These are phyloP conservation scores for Scrobipalpa atriplicella DNA, from an alignment of 2,888 invertebrate species.

Conservation along the genomic window DNA sequence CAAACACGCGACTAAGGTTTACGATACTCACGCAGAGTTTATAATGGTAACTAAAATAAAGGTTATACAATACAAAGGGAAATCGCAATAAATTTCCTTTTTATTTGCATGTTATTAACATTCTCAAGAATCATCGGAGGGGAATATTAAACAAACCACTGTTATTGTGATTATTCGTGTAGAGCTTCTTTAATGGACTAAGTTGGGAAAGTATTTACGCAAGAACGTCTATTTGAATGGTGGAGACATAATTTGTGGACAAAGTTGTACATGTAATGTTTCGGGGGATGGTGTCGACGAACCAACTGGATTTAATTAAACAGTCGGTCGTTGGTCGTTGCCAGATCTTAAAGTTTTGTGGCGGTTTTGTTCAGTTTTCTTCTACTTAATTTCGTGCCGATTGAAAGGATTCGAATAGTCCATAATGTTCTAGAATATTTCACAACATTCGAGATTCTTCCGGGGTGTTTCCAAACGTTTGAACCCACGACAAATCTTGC, in stretches of 20 bases:
- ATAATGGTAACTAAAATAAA: constrained; percentile 64
- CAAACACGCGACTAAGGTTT: constrained; percentile 74
- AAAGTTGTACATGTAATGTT: constrained; percentile 72
- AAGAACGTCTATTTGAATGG: constrained; percentile 74
- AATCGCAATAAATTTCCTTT: constrained; percentile 34
- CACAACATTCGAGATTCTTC: too few species aligned
- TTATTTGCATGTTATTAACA: constrained; percentile 26
- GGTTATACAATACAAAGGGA: constrained; percentile 49
- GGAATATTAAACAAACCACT: constrained; percentile 64
- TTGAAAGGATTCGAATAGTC: too few species aligned
- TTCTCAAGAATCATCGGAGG: constrained; percentile 51
- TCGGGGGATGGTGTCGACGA: constrained; percentile 60
- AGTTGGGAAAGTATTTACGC: constrained; percentile 75
- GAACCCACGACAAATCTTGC: too few species aligned
- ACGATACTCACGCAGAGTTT: constrained; percentile 67
- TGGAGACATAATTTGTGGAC: constrained; percentile 78
- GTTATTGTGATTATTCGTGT: constrained; percentile 72
- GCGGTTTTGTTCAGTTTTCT: constrained; percentile 9
- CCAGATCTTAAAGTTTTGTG: constrained; percentile 38
- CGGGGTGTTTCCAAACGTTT: too few species aligned
- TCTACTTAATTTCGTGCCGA: neutral
- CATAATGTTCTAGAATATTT: too few species aligned
- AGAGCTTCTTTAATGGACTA: constrained; percentile 73
- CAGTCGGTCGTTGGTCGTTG: constrained; percentile 54
- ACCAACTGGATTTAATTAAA: constrained; percentile 70